These are phyloP conservation scores for Caenorhabditis zanzibari DNA, from an alignment of 2,888 invertebrate species.

Conservation along the genomic window DNA sequence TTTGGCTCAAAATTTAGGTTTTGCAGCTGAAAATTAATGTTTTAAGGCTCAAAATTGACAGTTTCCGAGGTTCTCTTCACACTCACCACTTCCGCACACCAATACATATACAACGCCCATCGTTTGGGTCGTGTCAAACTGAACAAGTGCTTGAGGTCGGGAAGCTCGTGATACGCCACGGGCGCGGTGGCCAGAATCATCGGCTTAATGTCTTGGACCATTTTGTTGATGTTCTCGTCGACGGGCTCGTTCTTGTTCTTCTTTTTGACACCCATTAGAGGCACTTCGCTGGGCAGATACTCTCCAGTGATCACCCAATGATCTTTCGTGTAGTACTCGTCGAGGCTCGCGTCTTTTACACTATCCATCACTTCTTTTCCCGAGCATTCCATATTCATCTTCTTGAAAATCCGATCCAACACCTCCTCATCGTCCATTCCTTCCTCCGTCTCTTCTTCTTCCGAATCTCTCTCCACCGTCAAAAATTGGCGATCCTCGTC, in stretches of 20 bases:
- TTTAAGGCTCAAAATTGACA: not conserved
- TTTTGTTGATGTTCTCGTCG: slow-evolving; percentile 49
- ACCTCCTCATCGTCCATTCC: slow-evolving; percentile 44
- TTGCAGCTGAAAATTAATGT: too few relatives aligned
- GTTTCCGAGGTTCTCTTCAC: not conserved
- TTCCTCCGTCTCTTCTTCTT: slow-evolving; percentile 36
- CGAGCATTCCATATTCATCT: slow-evolving; percentile 58
- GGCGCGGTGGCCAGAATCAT: slow-evolving; percentile 57
- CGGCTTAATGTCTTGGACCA: slow-evolving; percentile 44
- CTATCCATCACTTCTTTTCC: not conserved
- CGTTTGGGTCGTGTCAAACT: slow-evolving; percentile 68
- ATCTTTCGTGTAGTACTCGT: slow-evolving; percentile 33
- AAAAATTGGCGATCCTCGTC: slow-evolving; percentile 9
- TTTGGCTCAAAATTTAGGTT: too few relatives aligned
- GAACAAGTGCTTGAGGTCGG: slow-evolving; percentile 59
- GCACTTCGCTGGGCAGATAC: not conserved
- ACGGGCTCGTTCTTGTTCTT: slow-evolving; percentile 4
- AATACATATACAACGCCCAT: slow-evolving; percentile 75
- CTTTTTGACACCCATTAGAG: slow-evolving; percentile 15
- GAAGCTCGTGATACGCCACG: slow-evolving; percentile 66
- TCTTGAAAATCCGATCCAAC: slow-evolving; percentile 47
- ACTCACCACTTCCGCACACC: slow-evolving; percentile 64
- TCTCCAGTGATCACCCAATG: slow-evolving; percentile 39
- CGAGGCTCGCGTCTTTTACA: not conserved
- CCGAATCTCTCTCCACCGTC: slow-evolving; percentile 16